Percentiles rank a stretch among this genome's conserved stretches.
Conservation (phyloP, 1,140 invertebrate genomes). For the Ips typographus region DNA sequence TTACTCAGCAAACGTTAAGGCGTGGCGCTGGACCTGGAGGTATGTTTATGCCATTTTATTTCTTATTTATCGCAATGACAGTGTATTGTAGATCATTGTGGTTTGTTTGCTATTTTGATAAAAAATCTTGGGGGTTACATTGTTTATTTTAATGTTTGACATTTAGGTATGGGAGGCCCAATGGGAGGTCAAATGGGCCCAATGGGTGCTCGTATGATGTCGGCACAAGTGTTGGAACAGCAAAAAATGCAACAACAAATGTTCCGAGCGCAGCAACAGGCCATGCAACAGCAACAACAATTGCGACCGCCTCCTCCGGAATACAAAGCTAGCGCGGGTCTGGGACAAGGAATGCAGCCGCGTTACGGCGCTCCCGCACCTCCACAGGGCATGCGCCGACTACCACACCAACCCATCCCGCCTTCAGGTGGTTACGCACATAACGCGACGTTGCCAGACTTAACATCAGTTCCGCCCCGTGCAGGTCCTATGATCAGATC, state of each 20-base stretch:
- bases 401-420: conserved; percentile 67
- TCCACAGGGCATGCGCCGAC: conserved; percentile 58
- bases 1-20: conserved; percentile 71
- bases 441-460: neutral
- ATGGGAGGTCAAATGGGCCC: conserved; percentile 40
- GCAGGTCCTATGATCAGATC: conserved; percentile 68
- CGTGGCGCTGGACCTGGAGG: conserved; percentile 48
- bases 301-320: conserved; percentile 71
- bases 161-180: conserved; percentile 24
- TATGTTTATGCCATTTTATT: conserved; percentile 2
- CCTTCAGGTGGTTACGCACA: conserved; percentile 57
- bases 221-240: conserved; percentile 43
- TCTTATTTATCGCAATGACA: neutral
- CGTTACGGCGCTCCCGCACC: conserved; percentile 44
- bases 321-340: conserved; percentile 68
- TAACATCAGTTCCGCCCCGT: conserved; percentile 15
- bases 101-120: neutral
- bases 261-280: conserved; percentile 26
- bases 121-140: neutral
- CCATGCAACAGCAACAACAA: conserved; percentile 45
- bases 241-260: conserved; percentile 49
- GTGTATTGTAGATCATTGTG: neutral
- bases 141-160: neutral
- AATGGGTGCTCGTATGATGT: conserved; percentile 38
- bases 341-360: conserved; percentile 60